Base-by-base conservation (phyloP, 1,140 invertebrate genomes). In the Cydia splendana region DNA sequence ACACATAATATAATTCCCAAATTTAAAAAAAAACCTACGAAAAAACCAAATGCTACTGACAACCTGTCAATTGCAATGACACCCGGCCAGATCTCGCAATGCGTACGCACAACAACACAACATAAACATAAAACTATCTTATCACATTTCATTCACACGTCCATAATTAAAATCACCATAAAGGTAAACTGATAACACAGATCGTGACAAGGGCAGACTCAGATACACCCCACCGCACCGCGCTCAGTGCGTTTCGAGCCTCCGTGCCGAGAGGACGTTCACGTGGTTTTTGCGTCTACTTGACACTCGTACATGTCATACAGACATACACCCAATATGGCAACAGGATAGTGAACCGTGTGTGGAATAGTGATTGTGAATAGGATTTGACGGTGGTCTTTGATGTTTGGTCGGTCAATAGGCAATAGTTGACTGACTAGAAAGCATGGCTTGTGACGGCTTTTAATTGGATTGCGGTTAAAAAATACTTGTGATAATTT, bases 371-470 rank as follows among this genome's bases (percentile, higher is more conserved):
- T 71, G 67, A 71, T 18, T 38, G 34, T 71, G 34, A 67, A 65
- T 15, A 30, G 28, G 65, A 10, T 51, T 51, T 13, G 15, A 15
- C 48, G 48, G 48, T 69, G 30, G 13, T 42, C 42, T 38, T 71
- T 71, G 57, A 62, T 62, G 57, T 62, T 62, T 62, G 18, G 57
- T 71, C 34, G 34, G 67, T 71, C 67, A 71, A 71, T 71, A 71
- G 4, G 67, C 30, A 71, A 71, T 71, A 18, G 67, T 71, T 71
- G 67, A 71, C 67, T 71, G 34, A 13, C 57, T 24, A 1, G 65
- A 69, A 71, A 71, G 67, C 67, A 71, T 71, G 67, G 30, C 28
- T 28, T 34, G 67, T 45, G 67, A 38, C 28, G 10, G 10, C 6
- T 57, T 62, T 62, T 62, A 62, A 62, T 24, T 24, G 57, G 67